These are phyloP conservation scores for Polypterus bichir DNA, from an alignment of 2,113 vertebrate genomes.

Conservation along the genomic window DNA sequence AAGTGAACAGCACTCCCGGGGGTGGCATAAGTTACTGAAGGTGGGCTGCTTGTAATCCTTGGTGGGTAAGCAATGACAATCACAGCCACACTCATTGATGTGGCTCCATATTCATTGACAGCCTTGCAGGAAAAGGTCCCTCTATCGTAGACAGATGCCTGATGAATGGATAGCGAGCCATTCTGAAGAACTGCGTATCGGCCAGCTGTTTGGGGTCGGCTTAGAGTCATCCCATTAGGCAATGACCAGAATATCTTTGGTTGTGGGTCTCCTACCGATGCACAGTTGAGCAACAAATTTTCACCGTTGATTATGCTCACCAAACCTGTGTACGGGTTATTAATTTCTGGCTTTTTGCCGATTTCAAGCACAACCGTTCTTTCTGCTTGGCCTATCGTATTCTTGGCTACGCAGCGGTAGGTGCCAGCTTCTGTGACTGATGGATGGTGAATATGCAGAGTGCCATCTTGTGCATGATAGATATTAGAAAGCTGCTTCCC, in stretches of 20 bases:
- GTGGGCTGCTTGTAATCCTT: conserved; percentile 63
- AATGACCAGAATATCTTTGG: conserved; percentile 61
- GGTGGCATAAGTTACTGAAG: conserved; percentile 58
- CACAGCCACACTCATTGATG: conserved; percentile 49
- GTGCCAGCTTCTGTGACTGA: conserved; percentile 54
- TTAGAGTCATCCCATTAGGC: conserved; percentile 59
- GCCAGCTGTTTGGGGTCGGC: conserved; percentile 53
- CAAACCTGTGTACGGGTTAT: conserved; percentile 50
- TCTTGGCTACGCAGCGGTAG: conserved; percentile 70
- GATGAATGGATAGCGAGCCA: conserved; percentile 61
- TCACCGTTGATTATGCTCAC: conserved; percentile 67
- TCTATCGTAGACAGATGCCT: conserved; percentile 67
- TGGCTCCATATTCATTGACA: conserved; percentile 52
- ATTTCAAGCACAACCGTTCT: conserved; percentile 54
- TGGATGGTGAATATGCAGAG: conserved; percentile 59
- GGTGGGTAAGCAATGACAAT: conserved; percentile 70
- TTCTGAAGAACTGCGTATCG: conserved; percentile 61
- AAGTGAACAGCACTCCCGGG: conserved; percentile 66
- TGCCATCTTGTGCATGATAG: conserved; percentile 60
- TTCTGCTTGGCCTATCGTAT: conserved; percentile 48
- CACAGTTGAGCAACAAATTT: conserved; percentile 63
- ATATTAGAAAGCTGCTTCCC: conserved; percentile 50
- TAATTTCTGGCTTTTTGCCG: conserved; percentile 52
- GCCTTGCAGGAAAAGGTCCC: conserved; percentile 67
- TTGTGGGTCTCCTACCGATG: conserved; percentile 28